These are phyloP conservation scores for Mesorhabditis sp. DNA, from an alignment of 2,888 invertebrate genomes.

Conservation along the genomic window DNA sequence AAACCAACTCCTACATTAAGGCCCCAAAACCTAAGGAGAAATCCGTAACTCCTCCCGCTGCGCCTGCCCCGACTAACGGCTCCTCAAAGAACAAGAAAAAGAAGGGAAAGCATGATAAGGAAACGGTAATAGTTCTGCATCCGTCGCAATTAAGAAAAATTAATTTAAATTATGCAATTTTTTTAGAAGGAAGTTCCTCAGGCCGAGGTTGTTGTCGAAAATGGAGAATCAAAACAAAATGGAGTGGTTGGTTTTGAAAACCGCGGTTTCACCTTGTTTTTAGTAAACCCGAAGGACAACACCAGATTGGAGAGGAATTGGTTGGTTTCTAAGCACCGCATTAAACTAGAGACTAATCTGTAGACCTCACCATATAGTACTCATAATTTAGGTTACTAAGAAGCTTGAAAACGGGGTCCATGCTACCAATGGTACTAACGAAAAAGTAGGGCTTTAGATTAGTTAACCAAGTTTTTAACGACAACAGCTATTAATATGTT, in stretches of 20 bases:
- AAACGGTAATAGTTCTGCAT: not conserved
- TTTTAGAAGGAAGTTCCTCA: too few species aligned
- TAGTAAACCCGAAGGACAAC: not conserved
- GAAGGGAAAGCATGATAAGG: constrained; percentile 17
- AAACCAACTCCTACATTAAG: too few species aligned
- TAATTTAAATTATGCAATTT: too few species aligned
- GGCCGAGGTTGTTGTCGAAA: too few species aligned
- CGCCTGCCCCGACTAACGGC: not conserved
- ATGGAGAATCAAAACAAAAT: constrained; percentile 19
- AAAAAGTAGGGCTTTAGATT: not conserved
- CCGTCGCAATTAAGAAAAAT: not conserved
- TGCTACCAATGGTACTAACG: too few species aligned
- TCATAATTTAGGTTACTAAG: too few species aligned
- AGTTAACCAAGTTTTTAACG: not conserved
- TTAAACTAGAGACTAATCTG: too few species aligned
- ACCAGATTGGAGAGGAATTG: not conserved
- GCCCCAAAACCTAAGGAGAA: not conserved
- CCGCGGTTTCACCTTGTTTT: not conserved
- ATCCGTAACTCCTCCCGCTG: not conserved
- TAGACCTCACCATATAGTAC: too few species aligned
- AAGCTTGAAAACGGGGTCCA: too few species aligned
- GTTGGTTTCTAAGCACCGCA: not conserved
- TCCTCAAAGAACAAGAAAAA: constrained; percentile 19
- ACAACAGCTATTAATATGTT: not conserved
- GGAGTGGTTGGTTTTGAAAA: constrained; percentile 11